phyloP scores from a whole-genome alignment of 2,888 invertebrate genomes.

The Icerya purchasi region DNA sequence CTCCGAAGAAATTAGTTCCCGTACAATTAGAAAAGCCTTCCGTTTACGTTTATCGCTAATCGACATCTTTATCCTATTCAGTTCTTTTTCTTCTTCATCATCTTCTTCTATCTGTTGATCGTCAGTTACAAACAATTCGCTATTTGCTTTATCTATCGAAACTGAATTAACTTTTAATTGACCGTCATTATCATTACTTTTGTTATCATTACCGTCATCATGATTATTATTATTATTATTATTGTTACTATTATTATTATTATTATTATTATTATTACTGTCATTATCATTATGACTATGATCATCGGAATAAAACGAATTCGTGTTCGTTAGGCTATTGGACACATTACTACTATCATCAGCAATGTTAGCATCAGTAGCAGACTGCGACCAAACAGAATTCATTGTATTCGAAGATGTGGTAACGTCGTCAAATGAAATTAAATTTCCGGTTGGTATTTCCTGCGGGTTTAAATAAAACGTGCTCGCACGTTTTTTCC shows the following conservation, averaged over 20 bases:
- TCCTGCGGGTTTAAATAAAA: conserved; percentile 18
- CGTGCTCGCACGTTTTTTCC: conserved; percentile 17
- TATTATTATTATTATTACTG: conserved; percentile 1
- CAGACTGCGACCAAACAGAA: not conserved
- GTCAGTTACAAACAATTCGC: not conserved
- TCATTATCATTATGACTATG: not conserved
- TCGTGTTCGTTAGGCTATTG: not conserved
- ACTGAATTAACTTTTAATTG: too few relatives aligned
- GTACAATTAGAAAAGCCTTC: conserved; percentile 30
- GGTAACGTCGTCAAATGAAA: not conserved
- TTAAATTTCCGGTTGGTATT: conserved; percentile 1
- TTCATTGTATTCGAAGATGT: not conserved
- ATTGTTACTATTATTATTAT: too few relatives aligned
- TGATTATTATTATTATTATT: too few relatives aligned
- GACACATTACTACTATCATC: not conserved
- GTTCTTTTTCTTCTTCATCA: conserved; percentile 1
- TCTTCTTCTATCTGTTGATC: not conserved
- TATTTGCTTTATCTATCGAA: not conserved
- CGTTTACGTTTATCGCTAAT: conserved; percentile 19
- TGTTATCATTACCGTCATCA: too few relatives aligned
- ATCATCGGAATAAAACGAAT: conserved; percentile 7
- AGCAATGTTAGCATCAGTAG: not conserved
- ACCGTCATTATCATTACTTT: not conserved
- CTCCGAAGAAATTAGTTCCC: conserved; percentile 34
- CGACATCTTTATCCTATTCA: conserved; percentile 6